phyloP scores from a whole-genome alignment of 2,113 vertebrate genomes.

The Toxostoma redivivum region DNA sequence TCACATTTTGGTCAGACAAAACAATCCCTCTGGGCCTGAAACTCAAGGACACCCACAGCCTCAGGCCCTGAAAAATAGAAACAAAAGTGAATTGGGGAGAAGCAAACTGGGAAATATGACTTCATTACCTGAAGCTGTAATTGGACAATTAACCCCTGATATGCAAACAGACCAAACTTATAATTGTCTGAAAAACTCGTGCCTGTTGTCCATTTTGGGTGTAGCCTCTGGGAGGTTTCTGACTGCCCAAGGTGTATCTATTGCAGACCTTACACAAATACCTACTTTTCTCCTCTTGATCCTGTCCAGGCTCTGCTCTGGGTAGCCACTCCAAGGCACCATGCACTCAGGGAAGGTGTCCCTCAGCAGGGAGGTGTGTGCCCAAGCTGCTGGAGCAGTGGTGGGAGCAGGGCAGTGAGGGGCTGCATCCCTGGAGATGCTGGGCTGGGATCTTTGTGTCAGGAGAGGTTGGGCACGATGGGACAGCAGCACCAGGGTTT shows the following conservation, averaged over 20 bases:
- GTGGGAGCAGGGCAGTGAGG: background rate
- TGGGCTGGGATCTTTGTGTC: background rate
- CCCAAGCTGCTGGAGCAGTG: rapidly evolving
- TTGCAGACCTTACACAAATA: background rate
- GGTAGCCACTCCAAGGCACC: background rate
- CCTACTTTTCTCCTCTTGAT: background rate
- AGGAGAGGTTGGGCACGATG: rapidly evolving
- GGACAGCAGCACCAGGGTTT: background rate
- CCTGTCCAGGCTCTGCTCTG: background rate
- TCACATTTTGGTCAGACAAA: background rate
- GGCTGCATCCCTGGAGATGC: background rate
- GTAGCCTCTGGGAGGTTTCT: background rate
- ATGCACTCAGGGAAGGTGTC: background rate
- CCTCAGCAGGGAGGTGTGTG: background rate
- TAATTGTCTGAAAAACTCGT: rapidly evolving
- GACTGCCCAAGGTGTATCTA: background rate
- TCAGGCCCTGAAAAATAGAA: background rate
- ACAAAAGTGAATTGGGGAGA: background rate
- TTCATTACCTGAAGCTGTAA: background rate
- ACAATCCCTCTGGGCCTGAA: background rate
- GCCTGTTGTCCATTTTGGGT: rapidly evolving
- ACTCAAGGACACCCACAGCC: background rate
- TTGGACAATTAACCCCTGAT: background rate
- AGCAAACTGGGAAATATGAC: no score
- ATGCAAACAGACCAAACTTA: no score